Evolutionary conservation across 2,113 vertebrate genomes (phyloP).

Genomic region (Platanista minor): DNA sequence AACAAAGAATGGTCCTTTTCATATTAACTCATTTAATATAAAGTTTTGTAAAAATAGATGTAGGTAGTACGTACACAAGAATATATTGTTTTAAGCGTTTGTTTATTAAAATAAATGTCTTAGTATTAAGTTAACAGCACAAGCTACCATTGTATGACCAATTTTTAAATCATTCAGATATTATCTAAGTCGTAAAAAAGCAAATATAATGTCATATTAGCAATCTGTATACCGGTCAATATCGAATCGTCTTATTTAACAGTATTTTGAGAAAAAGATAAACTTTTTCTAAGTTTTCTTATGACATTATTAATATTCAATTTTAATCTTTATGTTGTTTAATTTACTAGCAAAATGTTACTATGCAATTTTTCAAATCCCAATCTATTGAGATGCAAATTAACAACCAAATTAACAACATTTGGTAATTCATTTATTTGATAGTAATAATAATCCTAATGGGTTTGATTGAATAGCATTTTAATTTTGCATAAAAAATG

Average conservation of each 20-base stretch:
- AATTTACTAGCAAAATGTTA: background rate
- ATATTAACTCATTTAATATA: background rate
- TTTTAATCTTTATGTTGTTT: background rate
- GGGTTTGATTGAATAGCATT: background rate
- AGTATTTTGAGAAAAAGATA: background rate
- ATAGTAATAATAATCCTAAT: background rate
- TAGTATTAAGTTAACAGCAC: background rate
- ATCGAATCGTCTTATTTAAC: background rate
- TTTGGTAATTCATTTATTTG: background rate
- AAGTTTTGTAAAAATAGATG: background rate
- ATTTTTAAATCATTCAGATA: background rate
- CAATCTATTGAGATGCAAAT: background rate
- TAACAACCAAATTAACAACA: background rate
- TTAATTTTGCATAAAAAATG: background rate
- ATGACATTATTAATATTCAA: background rate
- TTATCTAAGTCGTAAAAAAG: background rate
- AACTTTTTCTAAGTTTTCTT: background rate
- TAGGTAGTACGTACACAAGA: background rate
- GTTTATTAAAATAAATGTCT: background rate
- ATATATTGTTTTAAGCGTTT: background rate
- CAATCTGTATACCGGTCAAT: background rate
- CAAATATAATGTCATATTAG: background rate
- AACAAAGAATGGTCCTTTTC: background rate
- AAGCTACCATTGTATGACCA: background rate
- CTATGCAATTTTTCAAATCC: background rate